These are phyloP conservation scores for Numenius phaeopus DNA, from an alignment of 2,797 vertebrate genomes.

Conservation along the genomic window DNA sequence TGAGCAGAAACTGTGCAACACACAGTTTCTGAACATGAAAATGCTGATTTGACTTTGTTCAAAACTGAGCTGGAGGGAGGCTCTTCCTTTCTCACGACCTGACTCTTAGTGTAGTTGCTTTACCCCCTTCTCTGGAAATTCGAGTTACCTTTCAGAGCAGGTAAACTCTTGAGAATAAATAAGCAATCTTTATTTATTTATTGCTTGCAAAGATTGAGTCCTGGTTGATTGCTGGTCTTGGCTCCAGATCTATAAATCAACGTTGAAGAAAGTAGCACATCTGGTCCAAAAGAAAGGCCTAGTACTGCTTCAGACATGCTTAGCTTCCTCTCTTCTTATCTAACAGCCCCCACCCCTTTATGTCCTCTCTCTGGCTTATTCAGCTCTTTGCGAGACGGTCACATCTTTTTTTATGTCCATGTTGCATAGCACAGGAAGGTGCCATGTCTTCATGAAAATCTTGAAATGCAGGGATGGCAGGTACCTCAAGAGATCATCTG, in stretches of 20 bases:
- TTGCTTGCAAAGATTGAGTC: not conserved
- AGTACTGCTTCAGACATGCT: not conserved
- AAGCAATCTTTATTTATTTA: not conserved
- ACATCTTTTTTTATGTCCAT: not conserved
- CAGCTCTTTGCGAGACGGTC: not conserved
- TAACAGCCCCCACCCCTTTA: not conserved
- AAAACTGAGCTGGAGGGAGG: not conserved
- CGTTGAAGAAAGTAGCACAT: not conserved
- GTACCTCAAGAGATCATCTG: not conserved
- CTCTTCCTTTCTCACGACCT: not conserved
- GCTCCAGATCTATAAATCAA: not conserved
- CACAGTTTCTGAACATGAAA: not conserved
- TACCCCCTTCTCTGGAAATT: not conserved
- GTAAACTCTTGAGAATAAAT: not conserved
- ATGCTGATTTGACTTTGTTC: not conserved
- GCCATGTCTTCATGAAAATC: not conserved
- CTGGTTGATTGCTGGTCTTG: not conserved
- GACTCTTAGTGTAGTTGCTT: not conserved
- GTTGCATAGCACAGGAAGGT: not conserved
- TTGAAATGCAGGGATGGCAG: not conserved
- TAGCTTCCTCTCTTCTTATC: not conserved
- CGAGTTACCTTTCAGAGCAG: not conserved
- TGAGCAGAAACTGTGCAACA: not conserved
- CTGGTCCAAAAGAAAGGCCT: not conserved
- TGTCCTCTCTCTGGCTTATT: not conserved